These are phyloP conservation scores for Eristalis arbustorum DNA, from an alignment of 2,888 invertebrate genomes.

Conservation along the genomic window DNA sequence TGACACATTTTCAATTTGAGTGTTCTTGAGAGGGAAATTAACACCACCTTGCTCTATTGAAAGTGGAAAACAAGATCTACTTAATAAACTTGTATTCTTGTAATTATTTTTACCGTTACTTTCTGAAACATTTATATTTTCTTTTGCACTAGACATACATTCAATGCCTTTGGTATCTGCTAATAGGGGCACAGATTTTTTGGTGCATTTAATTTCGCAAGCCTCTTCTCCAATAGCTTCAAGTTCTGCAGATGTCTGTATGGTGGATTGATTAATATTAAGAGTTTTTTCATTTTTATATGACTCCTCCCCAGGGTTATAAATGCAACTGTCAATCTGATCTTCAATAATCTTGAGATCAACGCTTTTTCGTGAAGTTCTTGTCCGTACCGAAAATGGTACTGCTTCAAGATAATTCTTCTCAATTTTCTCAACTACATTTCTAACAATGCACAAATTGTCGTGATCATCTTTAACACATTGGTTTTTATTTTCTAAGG, in stretches of 20 bases:
- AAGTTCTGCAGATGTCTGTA: conserved; percentile 61
- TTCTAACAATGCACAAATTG: not conserved
- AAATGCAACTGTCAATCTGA: conserved; percentile 15
- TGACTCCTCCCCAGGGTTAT: not conserved
- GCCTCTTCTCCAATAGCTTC: conserved; percentile 72
- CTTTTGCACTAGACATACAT: not conserved
- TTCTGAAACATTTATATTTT: not conserved
- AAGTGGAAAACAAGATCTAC: not conserved
- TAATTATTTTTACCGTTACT: no score
- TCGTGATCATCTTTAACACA: not conserved
- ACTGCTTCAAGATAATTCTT: conserved; percentile 23
- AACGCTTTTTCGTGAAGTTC: not conserved
- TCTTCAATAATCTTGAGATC: conserved; percentile 43
- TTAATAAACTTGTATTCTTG: no score
- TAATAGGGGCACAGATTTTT: conserved; percentile 73
- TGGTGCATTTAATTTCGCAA: conserved; percentile 75
- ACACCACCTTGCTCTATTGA: not conserved
- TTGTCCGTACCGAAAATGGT: conserved; percentile 27
- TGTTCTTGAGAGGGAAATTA: not conserved
- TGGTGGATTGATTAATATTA: conserved; percentile 58
- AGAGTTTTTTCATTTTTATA: not conserved
- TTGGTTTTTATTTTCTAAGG: not conserved
- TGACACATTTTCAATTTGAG: not conserved
- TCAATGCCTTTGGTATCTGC: conserved; percentile 29
- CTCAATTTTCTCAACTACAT: conserved; percentile 39